Evolutionary conservation across 2,888 invertebrate species (phyloP).

Genomic region (Troilus luridus): DNA sequence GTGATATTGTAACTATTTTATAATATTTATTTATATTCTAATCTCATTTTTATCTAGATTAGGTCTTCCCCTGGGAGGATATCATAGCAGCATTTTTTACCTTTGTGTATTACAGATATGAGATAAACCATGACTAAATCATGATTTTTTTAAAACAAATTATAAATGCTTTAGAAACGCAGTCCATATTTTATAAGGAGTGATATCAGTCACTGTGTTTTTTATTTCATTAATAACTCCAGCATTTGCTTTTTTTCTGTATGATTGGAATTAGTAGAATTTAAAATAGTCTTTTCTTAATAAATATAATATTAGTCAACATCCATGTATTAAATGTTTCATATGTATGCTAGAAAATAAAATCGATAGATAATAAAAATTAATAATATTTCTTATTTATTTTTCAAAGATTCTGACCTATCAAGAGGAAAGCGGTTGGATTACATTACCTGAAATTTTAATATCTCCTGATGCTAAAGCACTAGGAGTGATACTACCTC

Average conservation of each 20-base stretch:
- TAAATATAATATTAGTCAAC: no score
- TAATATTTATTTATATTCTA: neutral
- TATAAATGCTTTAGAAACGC: neutral
- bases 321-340: no score
- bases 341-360: neutral
- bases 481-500: conserved; percentile 82
- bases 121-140: neutral
- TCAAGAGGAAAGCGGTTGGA: conserved; percentile 75
- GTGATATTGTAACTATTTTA: neutral
- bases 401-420: conserved; percentile 61
- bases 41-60: neutral
- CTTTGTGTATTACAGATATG: neutral
- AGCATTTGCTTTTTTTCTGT: no score
- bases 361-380: neutral
- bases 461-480: conserved; percentile 75
- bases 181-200: no score
- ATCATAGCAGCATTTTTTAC: neutral
- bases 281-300: no score
- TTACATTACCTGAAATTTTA: conserved; percentile 73
- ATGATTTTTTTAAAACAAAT: neutral
- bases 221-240: no score
- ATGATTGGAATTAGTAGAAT: no score
- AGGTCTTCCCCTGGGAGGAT: neutral
- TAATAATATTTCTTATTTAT: neutral
- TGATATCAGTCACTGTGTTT: no score